Conservation (phyloP, 92 coral and sea anemone genomes). For the Porites lobata region DNA sequence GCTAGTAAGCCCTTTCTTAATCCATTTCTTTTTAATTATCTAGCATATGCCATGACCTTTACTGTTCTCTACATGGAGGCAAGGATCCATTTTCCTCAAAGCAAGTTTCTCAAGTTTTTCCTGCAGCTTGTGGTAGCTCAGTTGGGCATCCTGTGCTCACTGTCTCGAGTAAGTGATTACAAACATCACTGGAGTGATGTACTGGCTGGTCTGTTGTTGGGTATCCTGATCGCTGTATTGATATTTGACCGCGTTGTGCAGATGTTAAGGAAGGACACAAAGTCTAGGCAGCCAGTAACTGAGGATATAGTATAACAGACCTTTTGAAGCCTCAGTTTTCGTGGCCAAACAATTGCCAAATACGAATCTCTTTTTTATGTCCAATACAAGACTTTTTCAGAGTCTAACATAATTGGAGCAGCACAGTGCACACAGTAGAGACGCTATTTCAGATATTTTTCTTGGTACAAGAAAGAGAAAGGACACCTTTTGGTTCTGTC, state of each 20-base stretch:
- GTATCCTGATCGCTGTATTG: constrained; percentile 63
- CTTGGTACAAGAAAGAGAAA: too few species aligned
- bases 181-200: constrained; percentile 94
- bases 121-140: constrained; percentile 69
- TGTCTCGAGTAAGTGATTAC: constrained; percentile 86
- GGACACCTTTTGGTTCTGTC: too few species aligned
- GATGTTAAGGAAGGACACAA: neutral
- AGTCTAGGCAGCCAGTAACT: neutral
- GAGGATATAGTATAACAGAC: neutral
- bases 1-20: neutral
- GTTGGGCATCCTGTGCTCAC: constrained; percentile 75
- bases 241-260: constrained; percentile 18
- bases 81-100: constrained; percentile 50
- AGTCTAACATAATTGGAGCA: too few species aligned
- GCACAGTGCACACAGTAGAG: too few species aligned
- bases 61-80: constrained; percentile 70
- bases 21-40: neutral
- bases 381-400: too few species aligned
- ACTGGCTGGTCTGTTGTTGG: constrained; percentile 77
- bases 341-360: too few species aligned
- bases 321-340: too few species aligned
- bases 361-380: too few species aligned
- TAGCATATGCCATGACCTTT: constrained; percentile 84
- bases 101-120: constrained; percentile 76
- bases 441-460: too few species aligned